Evolutionary conservation across 2,113 vertebrate genomes (phyloP).

Genomic region (Larimichthys polyactis): DNA sequence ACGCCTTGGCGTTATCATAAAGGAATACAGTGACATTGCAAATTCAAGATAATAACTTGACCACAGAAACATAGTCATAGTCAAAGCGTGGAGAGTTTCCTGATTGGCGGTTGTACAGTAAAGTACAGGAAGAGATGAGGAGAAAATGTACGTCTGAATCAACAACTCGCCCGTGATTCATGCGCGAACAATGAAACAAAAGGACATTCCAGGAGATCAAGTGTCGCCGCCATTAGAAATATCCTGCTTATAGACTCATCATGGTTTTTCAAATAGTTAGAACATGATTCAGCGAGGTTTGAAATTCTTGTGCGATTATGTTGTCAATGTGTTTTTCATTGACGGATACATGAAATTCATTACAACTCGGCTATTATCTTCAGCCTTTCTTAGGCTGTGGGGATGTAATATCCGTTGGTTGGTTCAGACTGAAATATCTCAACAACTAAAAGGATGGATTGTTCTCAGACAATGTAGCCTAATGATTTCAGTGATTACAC

Average conservation of each 20-base stretch:
- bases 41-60: background rate
- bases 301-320: background rate
- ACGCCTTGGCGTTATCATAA: background rate
- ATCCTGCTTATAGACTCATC: slow-evolving; percentile 12
- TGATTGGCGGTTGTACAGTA: background rate
- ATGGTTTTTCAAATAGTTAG: slow-evolving; percentile 18
- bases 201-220: slow-evolving; percentile 43
- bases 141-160: slow-evolving; percentile 56
- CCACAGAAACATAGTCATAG: background rate
- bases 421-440: background rate
- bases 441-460: background rate
- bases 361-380: background rate
- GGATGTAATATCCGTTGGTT: background rate
- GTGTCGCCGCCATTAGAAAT: slow-evolving; percentile 12
- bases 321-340: slow-evolving; percentile 8
- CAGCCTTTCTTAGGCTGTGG: background rate
- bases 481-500: background rate
- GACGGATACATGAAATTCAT: background rate
- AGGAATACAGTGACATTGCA: background rate
- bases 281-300: background rate
- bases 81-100: slow-evolving; percentile 7
- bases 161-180: slow-evolving; percentile 53
- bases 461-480: background rate
- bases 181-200: slow-evolving; percentile 17
- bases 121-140: slow-evolving; percentile 53